These are phyloP conservation scores for Tringa solitaria DNA, from an alignment of 2,113 vertebrate species.

Conservation along the genomic window DNA sequence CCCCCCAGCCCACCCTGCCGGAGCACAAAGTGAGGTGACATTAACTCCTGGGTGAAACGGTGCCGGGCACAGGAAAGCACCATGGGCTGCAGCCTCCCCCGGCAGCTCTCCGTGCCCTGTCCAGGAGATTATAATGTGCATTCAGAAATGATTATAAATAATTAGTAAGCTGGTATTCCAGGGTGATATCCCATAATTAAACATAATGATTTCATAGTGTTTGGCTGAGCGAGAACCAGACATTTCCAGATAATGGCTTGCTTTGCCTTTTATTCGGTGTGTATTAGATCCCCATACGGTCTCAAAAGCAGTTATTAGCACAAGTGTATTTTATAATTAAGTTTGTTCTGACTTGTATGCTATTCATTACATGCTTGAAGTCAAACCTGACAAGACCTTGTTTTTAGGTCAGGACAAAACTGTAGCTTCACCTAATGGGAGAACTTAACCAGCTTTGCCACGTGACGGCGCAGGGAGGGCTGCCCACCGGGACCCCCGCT, in stretches of 20 bases:
- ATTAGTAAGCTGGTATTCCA: background rate
- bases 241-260: constrained; percentile 43
- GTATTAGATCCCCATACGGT: constrained; percentile 3
- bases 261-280: constrained; percentile 39
- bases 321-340: constrained; percentile 47
- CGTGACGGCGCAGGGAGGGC: background rate
- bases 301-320: constrained; percentile 58
- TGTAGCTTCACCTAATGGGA: background rate
- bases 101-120: background rate
- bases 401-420: constrained; percentile 11
- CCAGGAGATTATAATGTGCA: background rate
- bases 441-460: background rate
- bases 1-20: background rate
- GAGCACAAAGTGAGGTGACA: background rate
- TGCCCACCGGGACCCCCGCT: background rate
- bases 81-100: background rate
- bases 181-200: constrained; percentile 41
- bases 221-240: constrained; percentile 31
- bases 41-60: background rate
- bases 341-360: constrained; percentile 45
- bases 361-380: constrained; percentile 12
- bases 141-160: constrained; percentile 15
- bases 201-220: constrained; percentile 34
- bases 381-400: background rate
- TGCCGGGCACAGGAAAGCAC: background rate